A percentile compares a stretch with the other conserved stretches of the same genome.
Evolutionary conservation across 2,113 vertebrate genomes (phyloP).

Genomic region (Boleophthalmus pectinirostris): DNA sequence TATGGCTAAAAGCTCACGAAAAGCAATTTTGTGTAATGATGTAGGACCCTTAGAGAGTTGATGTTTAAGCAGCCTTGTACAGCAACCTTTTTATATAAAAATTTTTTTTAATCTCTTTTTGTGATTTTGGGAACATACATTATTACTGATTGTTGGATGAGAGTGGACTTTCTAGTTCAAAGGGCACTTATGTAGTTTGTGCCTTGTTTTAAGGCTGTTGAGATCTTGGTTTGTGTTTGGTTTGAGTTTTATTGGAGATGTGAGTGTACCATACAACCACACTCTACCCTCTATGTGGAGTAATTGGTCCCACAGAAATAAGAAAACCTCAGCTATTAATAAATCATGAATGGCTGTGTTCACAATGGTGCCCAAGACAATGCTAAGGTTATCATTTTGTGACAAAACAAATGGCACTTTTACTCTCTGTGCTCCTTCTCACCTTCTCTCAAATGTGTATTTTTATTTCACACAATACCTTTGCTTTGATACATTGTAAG

Average conservation of each 20-base stretch:
- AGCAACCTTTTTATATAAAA: no score
- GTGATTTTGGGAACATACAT: no score
- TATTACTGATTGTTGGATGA: no score
- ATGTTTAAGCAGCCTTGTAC: no score
- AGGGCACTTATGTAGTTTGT: neutral
- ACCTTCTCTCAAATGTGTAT: neutral
- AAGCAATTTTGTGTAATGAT: no score
- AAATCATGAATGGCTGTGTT: neutral
- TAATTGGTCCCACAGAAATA: slow-evolving; percentile 2
- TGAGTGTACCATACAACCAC: neutral
- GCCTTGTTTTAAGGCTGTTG: neutral
- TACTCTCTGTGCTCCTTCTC: neutral
- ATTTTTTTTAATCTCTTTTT: neutral
- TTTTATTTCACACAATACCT: no score
- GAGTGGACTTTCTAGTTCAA: neutral
- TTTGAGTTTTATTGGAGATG: neutral
- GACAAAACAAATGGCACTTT: neutral
- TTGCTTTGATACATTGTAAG: no score
- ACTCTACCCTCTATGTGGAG: neutral
- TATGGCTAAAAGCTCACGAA: no score
- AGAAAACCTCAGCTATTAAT: slow-evolving; percentile 1
- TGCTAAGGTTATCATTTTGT: neutral
- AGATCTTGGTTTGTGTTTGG: neutral
- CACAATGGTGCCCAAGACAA: neutral
- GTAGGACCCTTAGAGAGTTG: no score